Percentiles rank a stretch among this genome's conserved stretches.
These are phyloP conservation scores for Cepphus grylle DNA, from an alignment of 2,113 vertebrate species.

Conservation along the genomic window DNA sequence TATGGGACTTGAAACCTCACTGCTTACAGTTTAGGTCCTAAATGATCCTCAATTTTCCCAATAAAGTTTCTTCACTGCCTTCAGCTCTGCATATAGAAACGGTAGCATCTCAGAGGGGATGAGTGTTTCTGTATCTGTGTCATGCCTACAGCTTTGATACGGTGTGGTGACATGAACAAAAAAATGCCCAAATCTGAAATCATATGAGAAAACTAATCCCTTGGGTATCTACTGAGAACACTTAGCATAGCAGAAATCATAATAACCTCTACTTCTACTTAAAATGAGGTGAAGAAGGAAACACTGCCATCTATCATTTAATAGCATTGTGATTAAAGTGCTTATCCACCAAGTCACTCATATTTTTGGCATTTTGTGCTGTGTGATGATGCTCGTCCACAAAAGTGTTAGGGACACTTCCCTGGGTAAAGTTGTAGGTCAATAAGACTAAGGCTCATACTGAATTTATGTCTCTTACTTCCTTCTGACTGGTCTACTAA, in stretches of 20 bases:
- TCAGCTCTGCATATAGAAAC: neutral
- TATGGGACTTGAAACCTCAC: neutral
- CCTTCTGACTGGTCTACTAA: neutral
- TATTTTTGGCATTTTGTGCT: neutral
- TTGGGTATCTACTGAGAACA: neutral
- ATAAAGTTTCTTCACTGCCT: neutral
- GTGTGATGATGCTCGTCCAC: neutral
- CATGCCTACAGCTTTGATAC: neutral
- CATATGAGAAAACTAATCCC: neutral
- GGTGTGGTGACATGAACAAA: neutral
- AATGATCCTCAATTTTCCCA: neutral
- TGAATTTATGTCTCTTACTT: neutral
- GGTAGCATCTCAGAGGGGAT: neutral
- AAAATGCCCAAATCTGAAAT: neutral
- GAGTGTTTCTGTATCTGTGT: neutral
- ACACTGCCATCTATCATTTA: neutral
- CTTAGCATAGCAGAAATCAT: neutral
- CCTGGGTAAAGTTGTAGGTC: neutral
- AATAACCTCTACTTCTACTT: neutral
- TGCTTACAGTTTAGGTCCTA: neutral
- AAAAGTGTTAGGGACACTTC: neutral
- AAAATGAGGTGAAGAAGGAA: neutral
- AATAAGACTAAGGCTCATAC: neutral
- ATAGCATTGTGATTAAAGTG: neutral
- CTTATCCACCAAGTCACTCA: neutral